Evolutionary conservation across 2,113 vertebrate species (phyloP), one percentile per base, ranked within the genome.

Genomic region (Romanogobio albipinnatus): DNA sequence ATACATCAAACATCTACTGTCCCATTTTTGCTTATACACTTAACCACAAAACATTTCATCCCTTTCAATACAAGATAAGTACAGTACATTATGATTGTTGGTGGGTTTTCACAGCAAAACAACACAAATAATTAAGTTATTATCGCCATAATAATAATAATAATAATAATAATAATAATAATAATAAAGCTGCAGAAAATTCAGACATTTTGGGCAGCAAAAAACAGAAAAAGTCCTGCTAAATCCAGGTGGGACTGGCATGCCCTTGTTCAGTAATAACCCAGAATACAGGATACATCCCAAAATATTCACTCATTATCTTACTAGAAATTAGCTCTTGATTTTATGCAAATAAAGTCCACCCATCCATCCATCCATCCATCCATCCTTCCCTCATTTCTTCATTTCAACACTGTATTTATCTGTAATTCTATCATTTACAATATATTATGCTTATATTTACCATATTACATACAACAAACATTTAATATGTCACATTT

Each of bases 301-400:
- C 87, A 92, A 91, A 90, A 93, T 78, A 77, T 78, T n/a, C 87
- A 89, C 92, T 93, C 88, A 91, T 93, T 92, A 93, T 93, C 90
- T 92, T 81, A n/a, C 82, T 43, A 89, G 90, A 87, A 92, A 93
- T 92, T 92, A 85, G 91, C 88, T 88, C 82, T 84, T 93, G 90
- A 94, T 93, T 93, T 76, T 92, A 94, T 94, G 92, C 91, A 93
- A 22, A 71, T 93, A 33, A 33, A 33, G 3, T 33, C 33, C 2
- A 33, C 2, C 33, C 3, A 33, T 33, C 33, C 33, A 33, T 33
- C 33, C 33, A 33, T 33, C 33, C 87, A 88, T 89, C 89, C 87
- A 89, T 89, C 89, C 90, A 93, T 90, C 90, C 89, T 29, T 29
- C 29, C 29, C 29, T 29, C 29, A 29, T 29, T 29, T 2, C 29